Base-by-base conservation (phyloP, 92 coral and sea anemone genomes). In the Epizoanthus fatuus region DNA sequence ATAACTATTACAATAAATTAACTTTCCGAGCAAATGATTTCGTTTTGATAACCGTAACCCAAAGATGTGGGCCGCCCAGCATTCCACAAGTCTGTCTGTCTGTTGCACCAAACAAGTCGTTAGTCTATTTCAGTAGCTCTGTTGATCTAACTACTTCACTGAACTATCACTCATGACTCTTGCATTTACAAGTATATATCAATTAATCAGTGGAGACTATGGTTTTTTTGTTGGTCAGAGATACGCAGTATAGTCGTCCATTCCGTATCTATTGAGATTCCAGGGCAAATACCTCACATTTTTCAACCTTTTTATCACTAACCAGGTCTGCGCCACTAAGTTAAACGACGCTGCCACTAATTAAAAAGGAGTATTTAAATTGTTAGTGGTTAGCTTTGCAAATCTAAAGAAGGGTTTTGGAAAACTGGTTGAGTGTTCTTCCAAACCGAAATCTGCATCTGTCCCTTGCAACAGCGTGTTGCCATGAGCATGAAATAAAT, bases 1-100 rank as follows among this genome's bases (percentile, higher is more conserved):
- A 39, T 39, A 77, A 8, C 40, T 40, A 54, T 77, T 77, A 40
- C 47, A 77, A 59, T 62, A 75, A 75, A 47, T 62, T 62, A 57
- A 42, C 65, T 77, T 77, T 60, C 69, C 82, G 69, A 60, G 56
- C 71, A 59, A 77, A 40, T 77, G 82, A 77, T 60, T 77, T 62
- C 68, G 44, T 77, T 74, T 54, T 60, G 42, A 77, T 58, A 62
- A 62, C 56, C 51, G 13, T 42, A 62, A 62, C 69, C n/a, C 15
- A 12, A 52, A 35, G 70, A 38, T 7, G 19, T 38, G 22, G 55
- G 39, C 70, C 69, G 70, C 17, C 58, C 70, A 20, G 70, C 69
- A 77, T 77, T 42, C 82, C 69, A 62, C 82, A 32, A 38, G n/a
- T 77, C 82, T 77, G 82, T 60, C 69, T 20, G 20, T 69, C 70